These are phyloP conservation scores for Lucilia cuprina DNA, from an alignment of 1,140 invertebrate species.

Conservation along the genomic window DNA sequence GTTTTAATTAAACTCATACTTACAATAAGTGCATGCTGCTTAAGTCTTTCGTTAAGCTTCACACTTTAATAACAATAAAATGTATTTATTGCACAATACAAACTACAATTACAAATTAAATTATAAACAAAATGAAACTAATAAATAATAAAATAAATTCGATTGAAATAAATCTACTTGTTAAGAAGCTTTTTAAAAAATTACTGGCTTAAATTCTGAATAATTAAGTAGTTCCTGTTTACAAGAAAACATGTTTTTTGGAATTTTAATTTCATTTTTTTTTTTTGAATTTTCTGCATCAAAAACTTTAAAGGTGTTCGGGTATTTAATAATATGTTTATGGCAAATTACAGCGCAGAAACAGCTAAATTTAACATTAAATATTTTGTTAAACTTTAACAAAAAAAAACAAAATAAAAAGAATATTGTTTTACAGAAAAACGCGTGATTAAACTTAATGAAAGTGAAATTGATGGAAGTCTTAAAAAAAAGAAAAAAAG, in stretches of 20 bases:
- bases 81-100: not conserved
- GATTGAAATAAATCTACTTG: not conserved
- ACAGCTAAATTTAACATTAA: too few relatives aligned
- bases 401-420: not conserved
- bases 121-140: not conserved
- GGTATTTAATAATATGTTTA: too few relatives aligned
- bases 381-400: not conserved
- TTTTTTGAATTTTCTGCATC: not conserved
- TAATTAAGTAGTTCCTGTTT: slow-evolving; percentile 4
- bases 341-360: too few relatives aligned
- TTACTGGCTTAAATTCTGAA: not conserved
- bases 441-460: not conserved
- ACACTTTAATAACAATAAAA: too few relatives aligned
- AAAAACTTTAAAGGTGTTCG: not conserved
- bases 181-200: not conserved
- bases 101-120: not conserved
- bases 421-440: not conserved
- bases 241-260: not conserved
- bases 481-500: not conserved
- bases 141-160: slow-evolving; percentile 2
- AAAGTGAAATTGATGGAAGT: not conserved
- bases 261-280: not conserved
- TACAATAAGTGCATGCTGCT: not conserved
- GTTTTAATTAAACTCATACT: not conserved
- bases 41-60: not conserved